A percentile compares a stretch with the other conserved stretches of the same genome.
phyloP scores from a whole-genome alignment of 2,888 invertebrate species.

The Acleris holmiana region DNA sequence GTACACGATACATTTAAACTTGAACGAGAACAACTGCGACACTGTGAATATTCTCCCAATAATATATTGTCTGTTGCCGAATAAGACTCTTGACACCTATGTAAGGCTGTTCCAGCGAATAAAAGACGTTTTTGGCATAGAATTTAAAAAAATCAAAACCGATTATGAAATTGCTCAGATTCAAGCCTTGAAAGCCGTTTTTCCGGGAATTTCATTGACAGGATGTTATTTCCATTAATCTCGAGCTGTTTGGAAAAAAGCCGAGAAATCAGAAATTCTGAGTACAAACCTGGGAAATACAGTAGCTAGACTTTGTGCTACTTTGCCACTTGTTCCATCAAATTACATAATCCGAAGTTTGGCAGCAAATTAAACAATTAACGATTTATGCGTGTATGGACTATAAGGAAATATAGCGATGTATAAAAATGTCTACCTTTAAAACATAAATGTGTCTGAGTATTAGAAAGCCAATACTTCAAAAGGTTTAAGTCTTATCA shows the following conservation, averaged over 20 bases:
- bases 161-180: too few relatives aligned
- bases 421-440: too few relatives aligned
- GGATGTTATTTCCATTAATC: slow-evolving; percentile 37
- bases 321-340: slow-evolving; percentile 34
- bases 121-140: too few relatives aligned
- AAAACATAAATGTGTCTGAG: too few relatives aligned
- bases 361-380: slow-evolving; percentile 37
- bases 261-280: slow-evolving; percentile 17
- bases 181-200: slow-evolving; percentile 28
- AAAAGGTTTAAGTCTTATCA: too few relatives aligned
- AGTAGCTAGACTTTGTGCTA: slow-evolving; percentile 35
- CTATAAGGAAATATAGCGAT: too few relatives aligned
- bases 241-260: slow-evolving; percentile 19
- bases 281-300: slow-evolving; percentile 10
- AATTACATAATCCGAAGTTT: slow-evolving; percentile 18
- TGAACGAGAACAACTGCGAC: not conserved
- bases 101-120: not conserved
- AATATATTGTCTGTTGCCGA: not conserved
- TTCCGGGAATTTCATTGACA: slow-evolving; percentile 26
- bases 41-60: not conserved
- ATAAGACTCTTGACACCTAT: not conserved
- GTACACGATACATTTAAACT: too few relatives aligned
- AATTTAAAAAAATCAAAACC: too few relatives aligned
- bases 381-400: too few relatives aligned
- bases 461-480: too few relatives aligned